These are phyloP conservation scores for Probaryconus sp. DNA, from an alignment of 1,140 invertebrate genomes.

Conservation along the genomic window DNA sequence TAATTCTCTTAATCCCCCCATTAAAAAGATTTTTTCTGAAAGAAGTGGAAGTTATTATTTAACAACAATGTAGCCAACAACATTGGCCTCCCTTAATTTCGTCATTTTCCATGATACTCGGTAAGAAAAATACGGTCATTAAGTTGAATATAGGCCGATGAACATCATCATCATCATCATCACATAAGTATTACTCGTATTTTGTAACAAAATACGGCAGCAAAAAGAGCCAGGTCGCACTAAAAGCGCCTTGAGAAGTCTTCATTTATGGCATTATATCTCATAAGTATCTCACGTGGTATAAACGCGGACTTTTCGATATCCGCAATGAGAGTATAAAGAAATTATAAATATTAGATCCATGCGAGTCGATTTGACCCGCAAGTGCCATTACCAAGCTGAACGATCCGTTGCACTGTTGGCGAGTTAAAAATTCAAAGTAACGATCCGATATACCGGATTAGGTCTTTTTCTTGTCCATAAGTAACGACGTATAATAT, in stretches of 20 bases:
- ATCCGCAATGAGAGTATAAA: constrained; percentile 17
- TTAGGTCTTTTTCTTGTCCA: constrained; percentile 41
- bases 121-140: constrained; percentile 35
- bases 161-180: constrained; percentile 37
- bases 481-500: constrained; percentile 50
- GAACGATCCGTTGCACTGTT: not conserved
- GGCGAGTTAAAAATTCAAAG: not conserved
- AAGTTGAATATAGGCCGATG: constrained; percentile 23
- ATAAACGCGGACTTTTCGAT: not conserved
- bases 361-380: constrained; percentile 26
- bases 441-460: constrained; percentile 41
- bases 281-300: constrained; percentile 10
- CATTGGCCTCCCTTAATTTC: constrained; percentile 10
- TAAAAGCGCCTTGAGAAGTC: not conserved
- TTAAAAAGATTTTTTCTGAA: too few species aligned
- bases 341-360: constrained; percentile 46
- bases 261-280: constrained; percentile 34
- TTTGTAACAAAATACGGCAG: constrained; percentile 17
- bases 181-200: constrained; percentile 29
- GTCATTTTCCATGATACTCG: not conserved
- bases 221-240: too few species aligned
- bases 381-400: constrained; percentile 30
- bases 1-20: too few species aligned
- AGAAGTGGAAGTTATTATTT: too few species aligned
- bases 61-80: constrained; percentile 19